Evolutionary conservation across 2,113 vertebrate genomes (phyloP).

Genomic region (Paratilapia polleni): DNA sequence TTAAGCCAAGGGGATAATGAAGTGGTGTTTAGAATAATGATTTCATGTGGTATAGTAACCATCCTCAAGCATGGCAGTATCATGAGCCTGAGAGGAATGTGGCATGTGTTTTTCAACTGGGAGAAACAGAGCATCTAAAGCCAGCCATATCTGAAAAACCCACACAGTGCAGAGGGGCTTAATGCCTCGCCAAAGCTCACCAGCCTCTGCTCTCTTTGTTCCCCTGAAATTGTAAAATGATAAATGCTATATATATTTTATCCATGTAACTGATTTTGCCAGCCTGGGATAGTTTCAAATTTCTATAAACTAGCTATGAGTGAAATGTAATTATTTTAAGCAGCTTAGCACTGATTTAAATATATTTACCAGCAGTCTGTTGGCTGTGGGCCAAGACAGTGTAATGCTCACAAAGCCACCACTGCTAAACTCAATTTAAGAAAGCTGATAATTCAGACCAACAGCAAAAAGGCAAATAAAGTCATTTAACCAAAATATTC

Average conservation of each 20-base stretch:
- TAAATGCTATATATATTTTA: slow-evolving; percentile 62
- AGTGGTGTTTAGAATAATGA: slow-evolving; percentile 39
- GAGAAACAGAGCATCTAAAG: slow-evolving; percentile 39
- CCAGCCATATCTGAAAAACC: slow-evolving; percentile 52
- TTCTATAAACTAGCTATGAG: slow-evolving; percentile 88
- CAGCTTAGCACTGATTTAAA: slow-evolving; percentile 92
- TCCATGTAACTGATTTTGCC: slow-evolving; percentile 81
- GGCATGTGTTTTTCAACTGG: slow-evolving; percentile 21
- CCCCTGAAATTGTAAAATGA: slow-evolving; percentile 72
- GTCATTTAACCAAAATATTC: slow-evolving; percentile 84
- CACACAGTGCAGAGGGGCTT: slow-evolving; percentile 20
- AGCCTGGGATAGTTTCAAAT: slow-evolving; percentile 85
- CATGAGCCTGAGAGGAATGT: slow-evolving; percentile 34
- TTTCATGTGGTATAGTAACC: slow-evolving; percentile 31
- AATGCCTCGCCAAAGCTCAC: slow-evolving; percentile 17
- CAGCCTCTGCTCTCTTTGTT: slow-evolving; percentile 35
- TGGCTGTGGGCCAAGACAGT: slow-evolving; percentile 85
- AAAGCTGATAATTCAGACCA: slow-evolving; percentile 85
- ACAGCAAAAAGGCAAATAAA: slow-evolving; percentile 88
- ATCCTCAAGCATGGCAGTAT: slow-evolving; percentile 19
- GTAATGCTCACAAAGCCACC: slow-evolving; percentile 86
- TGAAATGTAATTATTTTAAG: slow-evolving; percentile 93
- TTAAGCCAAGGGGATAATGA: slow-evolving; percentile 2
- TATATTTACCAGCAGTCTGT: slow-evolving; percentile 87
- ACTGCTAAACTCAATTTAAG: slow-evolving; percentile 86